Base-by-base conservation (phyloP, 2,113 vertebrate species). In the Meles meles region DNA sequence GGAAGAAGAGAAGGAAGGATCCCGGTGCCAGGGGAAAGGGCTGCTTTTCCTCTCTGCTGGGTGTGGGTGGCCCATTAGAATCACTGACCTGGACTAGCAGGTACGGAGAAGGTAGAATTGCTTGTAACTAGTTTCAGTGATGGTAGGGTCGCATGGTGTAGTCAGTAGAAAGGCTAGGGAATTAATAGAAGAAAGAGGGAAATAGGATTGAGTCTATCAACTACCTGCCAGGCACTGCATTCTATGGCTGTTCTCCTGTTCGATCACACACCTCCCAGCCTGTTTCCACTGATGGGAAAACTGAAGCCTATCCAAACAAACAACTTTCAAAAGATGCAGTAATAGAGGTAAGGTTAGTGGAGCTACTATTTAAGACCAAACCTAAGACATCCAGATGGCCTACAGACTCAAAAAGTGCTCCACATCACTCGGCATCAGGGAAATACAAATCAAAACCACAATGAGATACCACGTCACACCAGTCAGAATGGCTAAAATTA, bases 201-300 rank as follows among this genome's bases (percentile, higher is more conserved):
- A 52, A 10, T 23, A 34, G 34, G 39, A n/a, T 47, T 59, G 63
- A 49, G 65, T 76, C 9, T 37, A 21, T 29, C 14, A 52, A 23
- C 15, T 18, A 12, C 47, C 14, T 29, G 3, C 6, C 11, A 8
- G 47, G 8, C 13, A 14, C 2, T 25, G 2, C 11, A 6, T 55
- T 21, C 20, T 14, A 4, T 11, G 0, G 14, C 25, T 18, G 11
- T 42, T 27, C 27, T 63, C 13, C 39, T 61, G 14, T 18, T 71
- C 29, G 11, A 31, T 23, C 34, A 57, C 11, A 37, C 21, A 47
- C 5, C 7, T n/a, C 57, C 20, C 21, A 23, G 21, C 84, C 39
- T 52, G 7, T 83, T 94, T 59, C 84, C 57, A 9, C 29, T 77
- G 20, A 23, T 34, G 8, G 76, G 82, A 71, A 91, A 85, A 79